A percentile compares a stretch with the other conserved stretches of the same genome.
These are phyloP conservation scores for Lordiphosa stackelbergi DNA, from an alignment of 1,140 invertebrate species.

Conservation along the genomic window DNA sequence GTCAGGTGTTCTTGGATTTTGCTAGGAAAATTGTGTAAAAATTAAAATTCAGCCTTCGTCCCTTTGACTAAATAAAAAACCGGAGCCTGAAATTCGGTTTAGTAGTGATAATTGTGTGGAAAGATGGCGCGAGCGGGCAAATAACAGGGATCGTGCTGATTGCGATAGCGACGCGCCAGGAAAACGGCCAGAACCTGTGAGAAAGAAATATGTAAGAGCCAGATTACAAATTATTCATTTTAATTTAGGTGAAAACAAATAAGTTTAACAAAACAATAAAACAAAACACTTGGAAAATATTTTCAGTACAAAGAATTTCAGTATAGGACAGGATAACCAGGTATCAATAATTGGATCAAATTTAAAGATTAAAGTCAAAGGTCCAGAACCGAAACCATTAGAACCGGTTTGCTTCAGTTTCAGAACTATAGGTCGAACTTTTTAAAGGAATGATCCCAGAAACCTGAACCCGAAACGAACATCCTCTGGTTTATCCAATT, in stretches of 20 bases:
- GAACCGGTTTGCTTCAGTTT: too few relatives aligned
- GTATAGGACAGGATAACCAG: too few relatives aligned
- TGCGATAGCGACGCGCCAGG: constrained; percentile 85
- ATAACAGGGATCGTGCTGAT: constrained; percentile 84
- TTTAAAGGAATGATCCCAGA: too few relatives aligned
- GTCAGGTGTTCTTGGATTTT: constrained; percentile 36
- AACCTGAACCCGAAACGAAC: too few relatives aligned
- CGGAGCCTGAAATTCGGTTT: constrained; percentile 15
- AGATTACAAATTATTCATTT: background rate
- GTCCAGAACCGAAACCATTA: too few relatives aligned
- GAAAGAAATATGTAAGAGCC: constrained; percentile 8
- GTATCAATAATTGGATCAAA: too few relatives aligned
- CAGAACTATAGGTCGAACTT: too few relatives aligned
- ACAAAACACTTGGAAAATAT: background rate
- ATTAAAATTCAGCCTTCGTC: constrained; percentile 70
- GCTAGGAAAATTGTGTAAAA: constrained; percentile 51
- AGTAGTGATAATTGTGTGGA: constrained; percentile 79
- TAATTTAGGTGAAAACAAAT: too few relatives aligned
- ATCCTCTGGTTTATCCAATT: too few relatives aligned
- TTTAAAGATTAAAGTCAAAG: too few relatives aligned
- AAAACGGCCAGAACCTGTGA: constrained; percentile 85
- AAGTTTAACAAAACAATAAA: background rate
- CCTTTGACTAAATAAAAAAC: constrained; percentile 63
- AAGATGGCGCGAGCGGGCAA: constrained; percentile 84
- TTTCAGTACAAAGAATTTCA: too few relatives aligned